A percentile compares a stretch with the other conserved stretches of the same genome.
Conservation (phyloP, 2,888 invertebrate genomes). For the Lasioglossum vierecki region DNA sequence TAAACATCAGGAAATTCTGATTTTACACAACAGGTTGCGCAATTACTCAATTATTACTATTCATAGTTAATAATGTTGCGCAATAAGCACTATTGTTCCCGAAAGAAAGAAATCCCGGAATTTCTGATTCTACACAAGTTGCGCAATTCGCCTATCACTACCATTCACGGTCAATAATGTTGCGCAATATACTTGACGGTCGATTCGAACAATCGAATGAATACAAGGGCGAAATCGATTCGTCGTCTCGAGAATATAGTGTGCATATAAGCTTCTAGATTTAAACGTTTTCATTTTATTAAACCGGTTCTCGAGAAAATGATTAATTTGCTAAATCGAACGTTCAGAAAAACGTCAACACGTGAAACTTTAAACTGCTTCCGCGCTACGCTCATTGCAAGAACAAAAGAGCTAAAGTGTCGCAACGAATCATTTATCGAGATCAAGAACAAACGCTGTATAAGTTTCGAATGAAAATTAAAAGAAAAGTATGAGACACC, state of each 20-base stretch:
- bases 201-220: too few relatives aligned
- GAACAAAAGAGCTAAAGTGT: neutral
- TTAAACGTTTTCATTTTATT: neutral
- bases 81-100: too few relatives aligned
- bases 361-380: neutral
- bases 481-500: neutral
- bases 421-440: neutral
- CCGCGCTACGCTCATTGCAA: neutral
- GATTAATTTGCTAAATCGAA: neutral
- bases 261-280: neutral
- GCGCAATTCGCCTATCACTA: too few relatives aligned
- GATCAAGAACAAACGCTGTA: neutral
- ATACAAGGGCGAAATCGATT: neutral
- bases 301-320: neutral
- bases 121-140: too few relatives aligned
- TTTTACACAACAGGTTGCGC: too few relatives aligned
- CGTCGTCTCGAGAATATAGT: neutral
- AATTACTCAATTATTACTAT: too few relatives aligned
- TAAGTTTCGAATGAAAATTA: neutral
- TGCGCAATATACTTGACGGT: too few relatives aligned
- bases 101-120: too few relatives aligned
- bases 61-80: too few relatives aligned
- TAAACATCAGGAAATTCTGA: too few relatives aligned
- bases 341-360: neutral
- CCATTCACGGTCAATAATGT: too few relatives aligned